A percentile compares a stretch with the other conserved stretches of the same genome.
These are phyloP conservation scores for Dipodomys ordii DNA, from an alignment of 2,113 vertebrate species.

Conservation along the genomic window DNA sequence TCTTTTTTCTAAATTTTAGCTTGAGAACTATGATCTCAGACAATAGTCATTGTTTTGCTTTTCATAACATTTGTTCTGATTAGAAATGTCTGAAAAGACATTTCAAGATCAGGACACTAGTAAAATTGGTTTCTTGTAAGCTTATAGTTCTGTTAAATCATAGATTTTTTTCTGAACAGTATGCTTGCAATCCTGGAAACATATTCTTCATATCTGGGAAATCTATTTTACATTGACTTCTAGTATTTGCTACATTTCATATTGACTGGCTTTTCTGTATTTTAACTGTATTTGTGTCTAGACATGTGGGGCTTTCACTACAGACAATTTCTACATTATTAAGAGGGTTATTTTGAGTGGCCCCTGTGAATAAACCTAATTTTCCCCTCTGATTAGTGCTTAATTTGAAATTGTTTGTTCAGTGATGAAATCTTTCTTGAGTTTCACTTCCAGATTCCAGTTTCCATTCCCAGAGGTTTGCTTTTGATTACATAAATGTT, in stretches of 20 bases:
- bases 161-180: conserved; percentile 5
- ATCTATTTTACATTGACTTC: conserved; percentile 80
- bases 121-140: conserved; percentile 54
- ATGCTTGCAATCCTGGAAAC: conserved; percentile 63
- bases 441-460: conserved; percentile 76
- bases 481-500: conserved; percentile 81
- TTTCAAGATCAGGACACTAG: not conserved
- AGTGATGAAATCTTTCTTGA: conserved; percentile 82
- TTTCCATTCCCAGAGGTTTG: conserved; percentile 75
- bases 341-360: conserved; percentile 81
- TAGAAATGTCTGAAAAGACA: not conserved
- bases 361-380: conserved; percentile 83
- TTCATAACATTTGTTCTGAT: not conserved
- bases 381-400: conserved; percentile 83
- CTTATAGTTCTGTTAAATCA: conserved; percentile 47
- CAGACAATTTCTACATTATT: conserved; percentile 79
- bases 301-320: conserved; percentile 75
- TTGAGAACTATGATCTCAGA: conserved; percentile 1
- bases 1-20: not conserved
- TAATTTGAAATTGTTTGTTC: conserved; percentile 82
- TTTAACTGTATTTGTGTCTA: conserved; percentile 82
- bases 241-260: conserved; percentile 77
- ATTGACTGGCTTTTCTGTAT: conserved; percentile 77
- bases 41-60: not conserved
- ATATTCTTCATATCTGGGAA: conserved; percentile 74